Evolutionary conservation across 1,140 invertebrate genomes (phyloP), one percentile per base, ranked within the genome.

Genomic region (Lepidurus arcticus): DNA sequence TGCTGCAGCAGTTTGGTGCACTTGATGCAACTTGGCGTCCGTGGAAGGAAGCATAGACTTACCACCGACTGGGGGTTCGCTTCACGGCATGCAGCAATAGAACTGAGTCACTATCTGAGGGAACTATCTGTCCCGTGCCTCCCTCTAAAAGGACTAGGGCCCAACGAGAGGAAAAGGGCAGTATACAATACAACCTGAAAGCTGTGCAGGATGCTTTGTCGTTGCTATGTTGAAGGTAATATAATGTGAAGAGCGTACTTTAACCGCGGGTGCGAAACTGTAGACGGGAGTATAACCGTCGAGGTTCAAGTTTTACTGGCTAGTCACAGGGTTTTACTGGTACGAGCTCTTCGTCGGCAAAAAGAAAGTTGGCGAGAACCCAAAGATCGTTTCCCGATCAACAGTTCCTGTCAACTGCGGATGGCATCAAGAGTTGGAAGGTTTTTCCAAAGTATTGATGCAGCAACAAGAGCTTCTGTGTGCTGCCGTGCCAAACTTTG

Each of bases 51-150:
- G 13, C 53, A 13, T 65, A 65, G 53, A 9, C 16, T 65, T 16
- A 65, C 53, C 13, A 16, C 13, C 53, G 53, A 21, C 53, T 7
- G 53, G 53, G 47, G 6, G 53, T 34, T 65, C 53, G 53, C 53
- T 65, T 65, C 53, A 65, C 53, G 53, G 53, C 53, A 65, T 65
- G 53, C 53, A 65, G 53, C 53, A 11, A 65, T 65, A 16, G 16
- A 65, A 65, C 53, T 65, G 53, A 65, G 53, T 65, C 53, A 65
- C 13, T 21, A 65, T 21, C 16, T 21, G 53, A 34, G 34, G 34
- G 34, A 34, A 65, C 53, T 65, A 65, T 65, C 53, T 65, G n/a
- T 16, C 21, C n/a, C 53, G 53, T 21, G 53, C 53, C 21, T 13
- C 34, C 34, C n/a, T 21, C 53, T 21, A 65, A 65, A 65, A 65